Evolutionary conservation across 92 coral and sea anemone genomes (phyloP), one percentile per base, ranked within the genome.

Genomic region (Zoanthus solanderi): DNA sequence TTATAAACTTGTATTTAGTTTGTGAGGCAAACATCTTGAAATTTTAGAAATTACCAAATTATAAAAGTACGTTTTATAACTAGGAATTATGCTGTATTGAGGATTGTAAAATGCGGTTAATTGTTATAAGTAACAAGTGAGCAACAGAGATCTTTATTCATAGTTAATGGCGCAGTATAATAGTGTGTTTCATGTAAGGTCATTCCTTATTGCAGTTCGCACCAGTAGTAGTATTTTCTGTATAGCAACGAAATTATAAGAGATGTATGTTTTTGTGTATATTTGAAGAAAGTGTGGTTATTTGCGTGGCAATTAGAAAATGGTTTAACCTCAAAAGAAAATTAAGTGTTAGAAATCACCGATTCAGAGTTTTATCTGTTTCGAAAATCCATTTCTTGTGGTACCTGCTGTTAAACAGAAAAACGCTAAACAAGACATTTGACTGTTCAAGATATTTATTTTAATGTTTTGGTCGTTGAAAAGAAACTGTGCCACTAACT

Each of bases 131-230:
- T 42, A 31, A 67, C 85, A 81, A 81, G 85, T 81, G 85, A 81
- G 85, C 85, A 81, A 66, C 85, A 67, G 85, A 47, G 17, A 60
- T 44, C 23, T 81, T 81, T 81, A 75, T 81, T 81, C 58, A 44
- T 56, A 10, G 52, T 48, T 66, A 81, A 81, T 81, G 75, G 63
- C 53, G 31, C 66, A 46, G 12, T 65, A 81, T 65, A 66, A 81
- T 29, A 65, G 47, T 81, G 45, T 66, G 58, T 46, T 75, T 66
- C 69, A 37, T 58, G 75, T 42, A 9, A 32, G 68, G 18, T 13
- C 7, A 66, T 28, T 50, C 74, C n/a, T 81, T 66, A 44, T 67
- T 66, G 17, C 31, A 32, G 28, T 10, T 28, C 29, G 29, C n/a
- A 0, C 58, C 50, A 23, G 23, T 23, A 23, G 23, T 23, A 23